A percentile compares a stretch with the other conserved stretches of the same genome.
phyloP scores from a whole-genome alignment of 2,113 vertebrate species.

The Scomber colias region DNA sequence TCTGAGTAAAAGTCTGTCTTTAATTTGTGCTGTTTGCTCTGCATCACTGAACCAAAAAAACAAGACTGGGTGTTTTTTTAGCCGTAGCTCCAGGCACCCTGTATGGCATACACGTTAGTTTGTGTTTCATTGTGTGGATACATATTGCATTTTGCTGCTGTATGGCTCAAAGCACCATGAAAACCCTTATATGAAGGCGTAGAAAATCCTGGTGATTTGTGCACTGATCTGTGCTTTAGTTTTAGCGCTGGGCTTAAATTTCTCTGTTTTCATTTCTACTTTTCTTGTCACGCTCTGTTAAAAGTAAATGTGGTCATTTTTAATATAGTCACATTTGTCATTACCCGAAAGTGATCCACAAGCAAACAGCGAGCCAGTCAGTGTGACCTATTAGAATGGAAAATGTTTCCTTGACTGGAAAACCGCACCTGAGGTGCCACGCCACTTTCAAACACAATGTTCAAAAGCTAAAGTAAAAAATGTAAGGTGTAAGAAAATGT shows the following conservation, averaged over 20 bases:
- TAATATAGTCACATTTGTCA: conserved; percentile 63
- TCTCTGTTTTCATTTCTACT: conserved; percentile 50
- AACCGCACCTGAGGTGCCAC: conserved; percentile 61
- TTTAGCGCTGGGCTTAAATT: not conserved
- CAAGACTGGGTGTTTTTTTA: not conserved
- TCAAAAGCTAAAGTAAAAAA: conserved; percentile 54
- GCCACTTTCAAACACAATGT: conserved; percentile 27
- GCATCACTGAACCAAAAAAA: conserved; percentile 57
- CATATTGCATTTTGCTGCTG: conserved; percentile 15
- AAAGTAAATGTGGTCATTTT: conserved; percentile 57
- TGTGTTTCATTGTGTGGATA: conserved; percentile 30
- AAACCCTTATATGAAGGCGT: not conserved
- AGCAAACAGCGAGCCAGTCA: conserved; percentile 50
- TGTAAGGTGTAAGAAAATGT: conserved; percentile 23
- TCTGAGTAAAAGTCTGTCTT: conserved; percentile 52
- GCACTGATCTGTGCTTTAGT: not conserved
- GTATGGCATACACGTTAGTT: conserved; percentile 17
- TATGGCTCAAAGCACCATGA: conserved; percentile 17
- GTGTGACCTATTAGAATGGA: conserved; percentile 59
- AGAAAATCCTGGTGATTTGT: conserved; percentile 21
- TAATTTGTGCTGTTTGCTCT: conserved; percentile 56
- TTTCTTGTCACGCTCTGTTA: conserved; percentile 50
- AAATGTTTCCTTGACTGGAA: conserved; percentile 65
- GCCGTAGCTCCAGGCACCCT: conserved; percentile 22
- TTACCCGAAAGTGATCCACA: conserved; percentile 54